A percentile compares a stretch with the other conserved stretches of the same genome.
phyloP scores from a whole-genome alignment of 2,113 vertebrate species.

The Pongo abelii region DNA sequence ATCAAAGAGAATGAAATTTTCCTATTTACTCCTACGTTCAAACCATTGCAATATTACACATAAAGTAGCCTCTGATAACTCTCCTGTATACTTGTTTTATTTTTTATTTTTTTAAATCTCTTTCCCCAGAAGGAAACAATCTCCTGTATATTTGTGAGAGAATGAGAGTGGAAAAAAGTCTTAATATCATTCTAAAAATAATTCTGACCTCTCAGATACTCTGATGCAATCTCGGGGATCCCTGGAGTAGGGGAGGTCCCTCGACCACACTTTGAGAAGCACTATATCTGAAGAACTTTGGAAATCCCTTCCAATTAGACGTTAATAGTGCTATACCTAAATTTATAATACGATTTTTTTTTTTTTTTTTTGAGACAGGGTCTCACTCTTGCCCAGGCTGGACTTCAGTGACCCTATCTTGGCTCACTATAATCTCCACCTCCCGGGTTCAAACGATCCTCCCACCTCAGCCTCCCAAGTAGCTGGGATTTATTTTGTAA shows the following conservation, averaged over 20 bases:
- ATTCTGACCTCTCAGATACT: not conserved
- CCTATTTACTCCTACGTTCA: not conserved
- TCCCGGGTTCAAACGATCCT: not conserved
- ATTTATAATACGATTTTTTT: not conserved
- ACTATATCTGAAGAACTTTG: not conserved
- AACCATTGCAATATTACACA: not conserved
- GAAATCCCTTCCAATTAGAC: not conserved
- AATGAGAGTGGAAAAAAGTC: not conserved
- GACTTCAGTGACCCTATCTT: too few species aligned
- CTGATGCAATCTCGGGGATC: not conserved
- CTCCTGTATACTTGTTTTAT: too few species aligned
- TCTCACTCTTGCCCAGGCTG: too few species aligned
- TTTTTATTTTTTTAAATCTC: too few species aligned
- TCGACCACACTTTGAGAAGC: not conserved
- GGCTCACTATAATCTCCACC: too few species aligned
- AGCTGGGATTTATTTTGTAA: not conserved
- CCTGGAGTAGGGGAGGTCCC: not conserved
- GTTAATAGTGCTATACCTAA: not conserved
- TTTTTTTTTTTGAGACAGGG: too few species aligned
- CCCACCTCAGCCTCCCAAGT: not conserved
- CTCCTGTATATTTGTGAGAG: not conserved
- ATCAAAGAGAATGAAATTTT: not conserved
- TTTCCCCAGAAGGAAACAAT: too few species aligned
- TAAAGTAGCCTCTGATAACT: not conserved
- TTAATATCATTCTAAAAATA: constrained; percentile 6